These are phyloP conservation scores for Sebastes wilsoni DNA, from an alignment of 2,797 vertebrate species.

Conservation along the genomic window DNA sequence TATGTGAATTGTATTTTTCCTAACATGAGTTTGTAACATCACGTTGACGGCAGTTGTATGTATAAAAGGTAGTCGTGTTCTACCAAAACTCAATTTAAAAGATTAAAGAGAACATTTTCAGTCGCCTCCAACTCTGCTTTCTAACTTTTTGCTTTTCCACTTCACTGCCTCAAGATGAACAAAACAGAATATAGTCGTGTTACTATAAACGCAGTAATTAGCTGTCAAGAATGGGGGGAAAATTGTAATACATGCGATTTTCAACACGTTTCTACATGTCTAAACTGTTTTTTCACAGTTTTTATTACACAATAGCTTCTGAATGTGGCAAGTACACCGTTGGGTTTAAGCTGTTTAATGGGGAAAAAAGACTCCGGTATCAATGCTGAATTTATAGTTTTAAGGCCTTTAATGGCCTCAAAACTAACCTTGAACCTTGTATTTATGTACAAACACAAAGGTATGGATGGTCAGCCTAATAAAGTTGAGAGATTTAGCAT, in stretches of 20 bases:
- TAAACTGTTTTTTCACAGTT: neutral
- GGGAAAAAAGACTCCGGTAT: neutral
- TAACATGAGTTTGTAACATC: neutral
- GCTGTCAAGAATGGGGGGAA: neutral
- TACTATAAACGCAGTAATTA: neutral
- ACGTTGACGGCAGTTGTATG: neutral
- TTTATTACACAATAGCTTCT: neutral
- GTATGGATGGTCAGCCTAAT: neutral
- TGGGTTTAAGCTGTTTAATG: neutral
- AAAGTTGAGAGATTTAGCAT: neutral
- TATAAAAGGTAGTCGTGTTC: neutral
- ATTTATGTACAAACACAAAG: neutral
- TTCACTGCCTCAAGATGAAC: neutral
- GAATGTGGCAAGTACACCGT: neutral
- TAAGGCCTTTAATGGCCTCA: neutral
- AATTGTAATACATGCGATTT: neutral
- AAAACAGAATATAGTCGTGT: neutral
- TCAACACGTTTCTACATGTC: neutral
- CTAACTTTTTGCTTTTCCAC: neutral
- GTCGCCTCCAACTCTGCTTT: neutral
- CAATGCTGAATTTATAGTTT: neutral
- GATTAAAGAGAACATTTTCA: neutral
- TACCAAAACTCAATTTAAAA: neutral
- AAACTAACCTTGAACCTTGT: neutral
- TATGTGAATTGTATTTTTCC: neutral